Percentiles rank a stretch among this genome's conserved stretches.
Evolutionary conservation across 2,797 vertebrate genomes (phyloP).

Genomic region (Mus minutoides): DNA sequence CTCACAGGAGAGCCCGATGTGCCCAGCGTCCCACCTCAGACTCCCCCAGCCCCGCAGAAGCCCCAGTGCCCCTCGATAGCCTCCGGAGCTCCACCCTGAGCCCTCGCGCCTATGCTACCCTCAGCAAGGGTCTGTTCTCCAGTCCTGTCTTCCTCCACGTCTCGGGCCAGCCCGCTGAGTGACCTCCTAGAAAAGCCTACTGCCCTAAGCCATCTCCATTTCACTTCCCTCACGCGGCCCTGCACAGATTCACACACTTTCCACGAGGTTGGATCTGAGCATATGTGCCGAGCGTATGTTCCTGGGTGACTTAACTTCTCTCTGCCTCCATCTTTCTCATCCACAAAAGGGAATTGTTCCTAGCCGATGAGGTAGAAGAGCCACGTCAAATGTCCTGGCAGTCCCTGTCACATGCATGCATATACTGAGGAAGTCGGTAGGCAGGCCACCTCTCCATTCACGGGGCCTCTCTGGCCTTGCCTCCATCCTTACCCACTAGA

Average conservation of each 20-base stretch:
- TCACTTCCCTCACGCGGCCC: background rate
- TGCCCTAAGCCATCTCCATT: background rate
- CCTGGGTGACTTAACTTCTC: background rate
- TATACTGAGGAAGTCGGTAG: background rate
- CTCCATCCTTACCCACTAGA: background rate
- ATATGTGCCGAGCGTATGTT: background rate
- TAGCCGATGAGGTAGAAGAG: background rate
- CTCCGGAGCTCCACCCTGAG: background rate
- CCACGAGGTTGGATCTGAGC: background rate
- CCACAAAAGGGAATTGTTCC: background rate
- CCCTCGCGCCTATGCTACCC: background rate
- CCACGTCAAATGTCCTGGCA: background rate
- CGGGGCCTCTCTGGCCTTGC: background rate
- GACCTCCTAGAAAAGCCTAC: background rate
- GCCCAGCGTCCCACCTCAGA: background rate
- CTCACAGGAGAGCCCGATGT: background rate
- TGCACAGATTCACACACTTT: background rate
- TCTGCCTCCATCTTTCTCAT: background rate
- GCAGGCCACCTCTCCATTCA: too few species aligned
- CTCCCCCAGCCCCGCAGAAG: background rate
- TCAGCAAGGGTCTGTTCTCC: background rate
- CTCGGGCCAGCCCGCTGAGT: too few species aligned
- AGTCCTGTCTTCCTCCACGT: background rate
- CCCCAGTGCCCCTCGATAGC: background rate
- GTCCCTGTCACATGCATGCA: background rate